Base-by-base conservation (phyloP, 2,888 invertebrate species). In the Spodoptera exigua region DNA sequence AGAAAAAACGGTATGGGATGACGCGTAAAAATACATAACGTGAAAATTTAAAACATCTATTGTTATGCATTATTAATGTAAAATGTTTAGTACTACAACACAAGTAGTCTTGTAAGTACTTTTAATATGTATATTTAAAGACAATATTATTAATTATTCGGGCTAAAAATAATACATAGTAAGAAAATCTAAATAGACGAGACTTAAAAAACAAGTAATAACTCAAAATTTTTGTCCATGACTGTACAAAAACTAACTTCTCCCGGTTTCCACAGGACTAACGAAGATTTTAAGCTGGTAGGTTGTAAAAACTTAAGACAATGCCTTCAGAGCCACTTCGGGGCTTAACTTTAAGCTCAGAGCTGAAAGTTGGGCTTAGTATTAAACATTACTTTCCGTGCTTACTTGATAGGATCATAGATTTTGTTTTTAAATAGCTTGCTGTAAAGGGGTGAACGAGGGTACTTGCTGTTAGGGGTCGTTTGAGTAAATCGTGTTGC, bases 281-380 rank as follows among this genome's bases (percentile, higher is more conserved):
- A 78, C 70, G 65, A 76, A 82, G 76, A 74, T 80, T 83, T 81
- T 80, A 82, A 80, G 79, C 73, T 74, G 55, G 61, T 46, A 39
- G 62, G 75, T 68, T 74, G 78, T 84, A 82, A 85, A 84, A 84
- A 82, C 74, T 82, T 82, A 72, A 76, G 77, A 76, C 72, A 74
- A 68, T 61, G 77, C 61, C 70, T 74, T 74, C 52, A 46, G 71
- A 75, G 76, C 74, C 72, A 70, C 74, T 82, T 80, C 53, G 58
- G 68, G 56, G 78, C 79, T 82, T 81, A 76, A 81, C 47, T 70
- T 79, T 55, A 73, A 80, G 70, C 73, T 62, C 35, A 13, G 34
- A 43, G 77, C 72, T 81, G 79, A 76, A 27, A 79, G 61, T 76
- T 70, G 43, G 67, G 70, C 60, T 70, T 70, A 61, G 65, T 64